Base-by-base conservation (phyloP, 1,140 invertebrate species). In the Lepidurus couesii region DNA sequence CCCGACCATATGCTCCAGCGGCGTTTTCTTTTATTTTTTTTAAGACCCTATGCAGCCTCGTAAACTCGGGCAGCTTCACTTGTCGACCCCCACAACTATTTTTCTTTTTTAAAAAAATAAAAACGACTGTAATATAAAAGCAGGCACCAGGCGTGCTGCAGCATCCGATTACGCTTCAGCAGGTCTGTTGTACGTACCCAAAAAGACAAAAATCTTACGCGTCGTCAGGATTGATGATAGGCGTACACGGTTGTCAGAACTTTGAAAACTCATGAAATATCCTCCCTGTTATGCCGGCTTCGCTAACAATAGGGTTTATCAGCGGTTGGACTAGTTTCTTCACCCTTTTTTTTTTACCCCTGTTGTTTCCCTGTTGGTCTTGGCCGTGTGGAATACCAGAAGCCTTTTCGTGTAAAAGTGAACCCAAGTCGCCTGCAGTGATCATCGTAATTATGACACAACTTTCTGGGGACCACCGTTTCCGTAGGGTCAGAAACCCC, bases 381-480 rank as follows among this genome's bases (percentile, higher is more conserved):
- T 5, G 45, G 45, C 53, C 53, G 53, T 65, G 53, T 65, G 53
- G 53, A 65, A 65, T n/a, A 65, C 53, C 53, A 65, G 53, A 16
- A 65, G 53, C 53, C 53, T 65, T 9, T 65, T 65, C 21, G 16
- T 21, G 13, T 65, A 21, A n/a, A 65, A 65, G n/a, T 65, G 53
- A 65, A 65, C 53, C n/a, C 53, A 21, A 65, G 53, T 13, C 53
- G 53, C 53, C 53, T 65, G 53, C 53, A 65, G 53, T 65, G 53
- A 65, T 65, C 53, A 65, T 65, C 53, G 13, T 65, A 65, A 65
- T 65, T 65, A 65, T 65, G 53, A 65, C 53, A 65, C 53, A 65
- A 65, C 53, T 65, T 47, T 47, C 45, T 2, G 10, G 53, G 53
- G 21, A 21, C 34, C 34, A 34, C 34, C 34, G 13, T 65, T 65